phyloP scores from a whole-genome alignment of 2,797 vertebrate species.

The Pagetopsis macropterus region DNA sequence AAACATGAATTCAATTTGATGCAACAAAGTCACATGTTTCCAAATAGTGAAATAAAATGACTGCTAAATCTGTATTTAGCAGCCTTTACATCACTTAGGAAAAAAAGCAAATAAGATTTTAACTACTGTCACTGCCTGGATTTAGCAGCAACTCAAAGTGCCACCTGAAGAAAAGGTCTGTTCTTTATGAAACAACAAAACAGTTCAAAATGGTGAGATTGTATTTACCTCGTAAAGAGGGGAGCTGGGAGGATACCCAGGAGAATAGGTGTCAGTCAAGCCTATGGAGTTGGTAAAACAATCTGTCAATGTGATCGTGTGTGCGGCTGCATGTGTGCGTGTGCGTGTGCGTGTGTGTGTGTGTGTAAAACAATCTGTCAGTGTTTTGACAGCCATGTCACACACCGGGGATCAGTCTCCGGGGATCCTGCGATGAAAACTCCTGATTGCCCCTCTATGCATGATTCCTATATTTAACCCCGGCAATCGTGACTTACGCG shows the following conservation, averaged over 20 bases:
- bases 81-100: not conserved
- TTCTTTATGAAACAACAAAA: slow-evolving; percentile 56
- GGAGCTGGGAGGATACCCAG: slow-evolving; percentile 63
- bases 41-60: not conserved
- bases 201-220: slow-evolving; percentile 43
- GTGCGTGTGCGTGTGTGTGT: slow-evolving; percentile 21
- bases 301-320: slow-evolving; percentile 63
- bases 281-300: slow-evolving; percentile 70
- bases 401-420: slow-evolving; percentile 72
- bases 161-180: slow-evolving; percentile 38
- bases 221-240: slow-evolving; percentile 64
- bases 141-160: slow-evolving; percentile 29
- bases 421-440: slow-evolving; percentile 72
- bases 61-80: not conserved
- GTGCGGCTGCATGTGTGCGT: slow-evolving; percentile 5
- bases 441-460: slow-evolving; percentile 71
- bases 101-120: not conserved
- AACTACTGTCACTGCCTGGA: slow-evolving; percentile 11
- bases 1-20: slow-evolving; percentile 8
- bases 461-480: slow-evolving; percentile 78
- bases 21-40: not conserved
- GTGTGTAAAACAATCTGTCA: slow-evolving; percentile 77
- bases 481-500: slow-evolving; percentile 52
- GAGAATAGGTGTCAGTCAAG: slow-evolving; percentile 79
- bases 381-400: slow-evolving; percentile 82